These are phyloP conservation scores for Leptinotarsa defecta DNA, from an alignment of 1,140 invertebrate species.

Conservation along the genomic window DNA sequence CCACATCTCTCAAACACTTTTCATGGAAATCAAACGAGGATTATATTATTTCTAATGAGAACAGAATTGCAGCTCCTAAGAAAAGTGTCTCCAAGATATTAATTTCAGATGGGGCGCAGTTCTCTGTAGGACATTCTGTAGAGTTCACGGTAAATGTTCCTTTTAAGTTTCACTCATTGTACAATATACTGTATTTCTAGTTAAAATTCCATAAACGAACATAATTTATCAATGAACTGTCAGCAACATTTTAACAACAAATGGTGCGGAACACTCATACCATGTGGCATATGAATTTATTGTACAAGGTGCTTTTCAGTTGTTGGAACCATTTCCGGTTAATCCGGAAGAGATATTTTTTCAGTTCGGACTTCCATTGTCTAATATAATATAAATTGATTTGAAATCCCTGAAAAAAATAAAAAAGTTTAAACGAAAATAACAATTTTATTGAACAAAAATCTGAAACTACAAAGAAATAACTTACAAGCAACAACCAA, in stretches of 20 bases:
- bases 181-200: neutral
- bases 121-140: conserved; percentile 42
- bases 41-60: conserved; percentile 42
- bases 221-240: neutral
- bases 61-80: conserved; percentile 40
- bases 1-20: conserved; percentile 42
- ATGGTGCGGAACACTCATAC: neutral
- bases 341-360: no score
- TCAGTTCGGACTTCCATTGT: no score
- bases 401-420: no score
- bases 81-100: conserved; percentile 29
- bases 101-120: conserved; percentile 42
- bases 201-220: neutral
- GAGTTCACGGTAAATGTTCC: conserved; percentile 47
- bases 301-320: no score
- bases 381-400: no score
- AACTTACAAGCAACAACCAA: no score
- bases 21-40: conserved; percentile 39
- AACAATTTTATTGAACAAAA: no score
- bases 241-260: neutral
- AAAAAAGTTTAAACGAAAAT: no score
- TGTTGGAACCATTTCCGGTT: no score
- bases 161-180: neutral
- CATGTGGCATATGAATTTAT: no score
- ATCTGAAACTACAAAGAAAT: no score